Percentiles rank a stretch among this genome's conserved stretches.
These are phyloP conservation scores for Trigoniulus corallinus DNA, from an alignment of 1,140 invertebrate species.

Conservation along the genomic window DNA sequence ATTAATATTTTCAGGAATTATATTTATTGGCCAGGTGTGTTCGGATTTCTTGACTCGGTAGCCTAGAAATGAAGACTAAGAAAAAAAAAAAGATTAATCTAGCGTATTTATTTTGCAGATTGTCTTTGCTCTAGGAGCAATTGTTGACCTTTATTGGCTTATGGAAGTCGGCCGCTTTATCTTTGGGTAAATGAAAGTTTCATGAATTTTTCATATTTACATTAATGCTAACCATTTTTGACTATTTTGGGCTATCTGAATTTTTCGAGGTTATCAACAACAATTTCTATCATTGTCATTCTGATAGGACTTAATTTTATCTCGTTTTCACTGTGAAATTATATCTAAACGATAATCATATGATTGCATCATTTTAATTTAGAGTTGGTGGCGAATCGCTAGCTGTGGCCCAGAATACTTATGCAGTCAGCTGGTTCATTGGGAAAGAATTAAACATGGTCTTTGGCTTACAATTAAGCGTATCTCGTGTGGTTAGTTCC, in stretches of 20 bases:
- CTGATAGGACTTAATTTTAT: too few relatives aligned
- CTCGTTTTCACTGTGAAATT: too few relatives aligned
- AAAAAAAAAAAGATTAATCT: slow-evolving; percentile 5
- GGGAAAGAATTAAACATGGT: slow-evolving; percentile 96
- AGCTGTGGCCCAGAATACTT: slow-evolving; percentile 93
- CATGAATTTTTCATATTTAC: not conserved
- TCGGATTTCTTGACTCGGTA: not conserved
- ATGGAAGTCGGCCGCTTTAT: slow-evolving; percentile 91
- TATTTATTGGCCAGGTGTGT: slow-evolving; percentile 54
- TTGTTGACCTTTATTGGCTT: slow-evolving; percentile 61
- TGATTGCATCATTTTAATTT: slow-evolving; percentile 27
- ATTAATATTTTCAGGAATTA: slow-evolving; percentile 66
- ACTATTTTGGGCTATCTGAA: not conserved
- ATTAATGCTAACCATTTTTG: not conserved
- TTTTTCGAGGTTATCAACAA: too few relatives aligned
- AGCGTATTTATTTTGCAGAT: slow-evolving; percentile 32
- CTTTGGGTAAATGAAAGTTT: slow-evolving; percentile 82
- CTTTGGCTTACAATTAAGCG: slow-evolving; percentile 81
- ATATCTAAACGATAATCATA: too few relatives aligned
- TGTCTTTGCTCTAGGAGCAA: slow-evolving; percentile 72
- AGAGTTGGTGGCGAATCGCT: slow-evolving; percentile 91
- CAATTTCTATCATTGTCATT: too few relatives aligned
- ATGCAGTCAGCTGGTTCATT: slow-evolving; percentile 94
- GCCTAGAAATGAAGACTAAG: slow-evolving; percentile 4
- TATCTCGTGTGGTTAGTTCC: slow-evolving; percentile 52